Percentiles rank a stretch among this genome's conserved stretches.
phyloP scores from a whole-genome alignment of 2,113 vertebrate genomes.

The Pangasianodon gigas region DNA sequence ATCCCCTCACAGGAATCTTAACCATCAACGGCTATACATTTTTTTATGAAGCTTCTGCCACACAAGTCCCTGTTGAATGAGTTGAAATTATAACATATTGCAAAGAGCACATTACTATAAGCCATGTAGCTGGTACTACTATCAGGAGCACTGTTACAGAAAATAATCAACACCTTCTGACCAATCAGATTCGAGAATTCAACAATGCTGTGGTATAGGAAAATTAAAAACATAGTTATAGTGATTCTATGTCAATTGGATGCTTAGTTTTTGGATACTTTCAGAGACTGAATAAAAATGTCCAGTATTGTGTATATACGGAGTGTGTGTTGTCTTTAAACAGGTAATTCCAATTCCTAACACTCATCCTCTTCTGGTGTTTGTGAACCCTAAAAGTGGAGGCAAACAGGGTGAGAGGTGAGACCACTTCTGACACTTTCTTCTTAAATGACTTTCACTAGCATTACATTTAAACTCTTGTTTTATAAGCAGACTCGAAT shows the following conservation, averaged over 20 bases:
- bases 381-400: slow-evolving; percentile 91
- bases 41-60: neutral
- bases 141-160: neutral
- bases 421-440: slow-evolving; percentile 6
- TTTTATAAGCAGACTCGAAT: neutral
- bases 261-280: neutral
- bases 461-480: neutral
- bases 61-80: neutral
- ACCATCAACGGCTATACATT: neutral
- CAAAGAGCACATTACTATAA: neutral
- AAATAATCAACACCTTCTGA: neutral
- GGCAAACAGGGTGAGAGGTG: slow-evolving; percentile 90
- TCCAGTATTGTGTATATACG: neutral
- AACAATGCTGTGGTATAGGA: neutral
- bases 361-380: slow-evolving; percentile 86
- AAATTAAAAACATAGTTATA: neutral
- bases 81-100: neutral
- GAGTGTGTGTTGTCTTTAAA: neutral
- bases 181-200: neutral
- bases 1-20: neutral
- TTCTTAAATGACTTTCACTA: neutral
- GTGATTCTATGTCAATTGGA: neutral
- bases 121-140: neutral
- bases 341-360: slow-evolving; percentile 78
- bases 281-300: neutral